Base-by-base conservation (phyloP, 37 sponge, comb jelly and placozoan genomes). In the Ephydatia muelleri region DNA sequence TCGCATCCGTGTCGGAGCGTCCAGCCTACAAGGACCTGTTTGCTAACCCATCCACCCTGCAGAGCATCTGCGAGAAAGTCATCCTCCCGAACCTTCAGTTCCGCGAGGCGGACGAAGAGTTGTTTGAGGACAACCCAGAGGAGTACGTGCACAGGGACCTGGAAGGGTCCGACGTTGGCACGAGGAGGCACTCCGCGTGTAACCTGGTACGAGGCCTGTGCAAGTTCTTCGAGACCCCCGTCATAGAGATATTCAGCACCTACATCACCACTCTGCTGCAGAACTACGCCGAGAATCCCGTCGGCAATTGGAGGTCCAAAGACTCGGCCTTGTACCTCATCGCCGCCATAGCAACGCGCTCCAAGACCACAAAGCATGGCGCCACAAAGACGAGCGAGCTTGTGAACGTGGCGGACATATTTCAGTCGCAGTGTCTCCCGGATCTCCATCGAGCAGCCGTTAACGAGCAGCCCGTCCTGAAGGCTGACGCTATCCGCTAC, bases 81-180 rank as follows among this genome's bases (percentile, higher is more conserved):
- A 88, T 96, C n/a, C 86, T 93, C 11, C 97, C 97, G 0, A 92
- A 93, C 64, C 86, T 96, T 81, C 82, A 89, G 57, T 90, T 95
- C 32, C 80, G 96, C 37, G 99, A 95, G 67, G 68, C 94, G 0
- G 99, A 99, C 78, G 97, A 97, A 77, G 99, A 99, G 67, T 83
- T 94, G 70, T 99, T 99, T 84, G 99, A 97, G 78, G 96, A 97
- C 76, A 97, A 99, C 72, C 91, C 99, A 0, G 98, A 97, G 85
- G 97, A 99, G 81, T 99, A 99, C 79, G 83, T 99, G 30, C 84
- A 97, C 38, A 78, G 91, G 37, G 99, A 99, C 64, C 85, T 99
- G 29, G 99, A 99, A 72, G 99, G 96, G 33, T 92, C 94, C 14
- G 99, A 99, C 49, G 81, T 97, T 36, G 99, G 97, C 31, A 99